A percentile compares a stretch with the other conserved stretches of the same genome.
These are phyloP conservation scores for Oreotrochilus melanogaster DNA, from an alignment of 2,113 vertebrate species.

Conservation along the genomic window DNA sequence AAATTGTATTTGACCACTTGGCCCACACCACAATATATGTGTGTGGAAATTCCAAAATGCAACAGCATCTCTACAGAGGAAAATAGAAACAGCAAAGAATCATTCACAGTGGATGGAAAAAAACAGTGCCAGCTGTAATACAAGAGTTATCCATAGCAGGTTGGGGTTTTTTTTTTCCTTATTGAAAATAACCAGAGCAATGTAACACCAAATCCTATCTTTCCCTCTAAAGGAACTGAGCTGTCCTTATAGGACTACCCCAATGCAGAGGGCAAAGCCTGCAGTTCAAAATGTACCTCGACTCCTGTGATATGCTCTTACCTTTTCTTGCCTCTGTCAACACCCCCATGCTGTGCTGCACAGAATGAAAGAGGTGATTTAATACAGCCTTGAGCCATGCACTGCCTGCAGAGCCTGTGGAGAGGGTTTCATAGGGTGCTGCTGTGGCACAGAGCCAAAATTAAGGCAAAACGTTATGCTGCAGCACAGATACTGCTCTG, in stretches of 20 bases:
- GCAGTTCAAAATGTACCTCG: background rate
- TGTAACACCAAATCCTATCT: background rate
- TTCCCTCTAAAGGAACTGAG: background rate
- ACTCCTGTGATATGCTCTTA: background rate
- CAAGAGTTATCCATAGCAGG: background rate
- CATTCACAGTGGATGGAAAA: background rate
- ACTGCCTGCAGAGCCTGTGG: background rate
- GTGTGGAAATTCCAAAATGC: background rate
- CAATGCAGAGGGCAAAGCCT: background rate
- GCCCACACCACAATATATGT: background rate
- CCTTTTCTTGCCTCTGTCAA: background rate
- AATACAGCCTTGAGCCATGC: background rate
- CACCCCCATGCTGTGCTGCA: background rate
- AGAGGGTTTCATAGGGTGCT: background rate
- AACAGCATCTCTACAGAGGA: background rate
- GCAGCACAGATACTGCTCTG: background rate
- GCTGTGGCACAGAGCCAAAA: background rate
- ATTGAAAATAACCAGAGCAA: background rate
- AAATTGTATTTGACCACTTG: background rate
- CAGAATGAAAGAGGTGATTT: conserved; percentile 38
- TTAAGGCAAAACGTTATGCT: background rate
- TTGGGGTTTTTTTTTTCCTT: background rate
- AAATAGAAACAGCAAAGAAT: background rate
- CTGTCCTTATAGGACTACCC: background rate
- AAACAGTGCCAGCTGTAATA: background rate